Conservation (phyloP, 2,113 vertebrate species). For the Cavia porcellus region DNA sequence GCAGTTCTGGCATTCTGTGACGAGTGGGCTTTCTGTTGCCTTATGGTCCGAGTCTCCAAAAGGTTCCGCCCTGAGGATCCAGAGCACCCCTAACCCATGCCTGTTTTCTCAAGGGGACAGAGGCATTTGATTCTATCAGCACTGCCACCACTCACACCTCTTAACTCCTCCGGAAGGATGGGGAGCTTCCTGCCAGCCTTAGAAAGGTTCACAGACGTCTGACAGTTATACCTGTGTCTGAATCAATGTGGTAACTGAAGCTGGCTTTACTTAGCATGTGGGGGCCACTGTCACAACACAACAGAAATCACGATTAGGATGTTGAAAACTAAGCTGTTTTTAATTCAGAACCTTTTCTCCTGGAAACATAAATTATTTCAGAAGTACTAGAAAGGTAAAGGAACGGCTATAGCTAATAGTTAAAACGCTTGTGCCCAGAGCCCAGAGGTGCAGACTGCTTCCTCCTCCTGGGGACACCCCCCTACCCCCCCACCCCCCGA, state of each 20-base stretch:
- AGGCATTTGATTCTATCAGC: not conserved
- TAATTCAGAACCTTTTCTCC: not conserved
- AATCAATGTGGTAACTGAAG: not conserved
- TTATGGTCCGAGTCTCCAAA: not conserved
- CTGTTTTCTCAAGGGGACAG: not conserved
- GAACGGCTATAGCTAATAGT: no score
- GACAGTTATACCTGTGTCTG: not conserved
- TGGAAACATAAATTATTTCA: not conserved
- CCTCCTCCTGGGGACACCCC: no score
- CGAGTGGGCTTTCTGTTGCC: not conserved
- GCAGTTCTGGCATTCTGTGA: not conserved
- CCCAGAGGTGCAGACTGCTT: rapidly evolving
- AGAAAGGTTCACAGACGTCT: not conserved
- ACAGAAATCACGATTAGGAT: not conserved
- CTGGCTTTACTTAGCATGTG: not conserved
- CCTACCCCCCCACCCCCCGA: not conserved
- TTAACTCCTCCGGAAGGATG: not conserved
- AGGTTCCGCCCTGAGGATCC: not conserved
- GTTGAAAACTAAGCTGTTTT: not conserved
- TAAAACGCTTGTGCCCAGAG: not conserved
- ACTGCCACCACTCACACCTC: not conserved
- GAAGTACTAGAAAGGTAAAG: not conserved
- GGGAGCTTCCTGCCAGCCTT: no score
- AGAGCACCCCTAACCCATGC: not conserved
- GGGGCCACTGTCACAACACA: not conserved